phyloP scores from a whole-genome alignment of 2,888 invertebrate genomes.

The Pantelozetes paolii region DNA sequence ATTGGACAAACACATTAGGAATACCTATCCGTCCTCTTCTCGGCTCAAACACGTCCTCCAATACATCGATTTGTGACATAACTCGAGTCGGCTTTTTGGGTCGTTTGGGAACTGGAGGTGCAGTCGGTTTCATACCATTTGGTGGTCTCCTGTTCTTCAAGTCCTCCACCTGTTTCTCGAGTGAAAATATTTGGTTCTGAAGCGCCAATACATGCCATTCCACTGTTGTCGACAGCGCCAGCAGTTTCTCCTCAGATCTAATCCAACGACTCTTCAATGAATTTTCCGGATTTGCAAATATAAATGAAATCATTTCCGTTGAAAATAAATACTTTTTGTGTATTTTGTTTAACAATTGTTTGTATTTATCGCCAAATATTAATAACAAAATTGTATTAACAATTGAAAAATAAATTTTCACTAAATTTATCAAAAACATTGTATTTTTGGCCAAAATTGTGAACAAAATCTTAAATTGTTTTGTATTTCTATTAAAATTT shows the following conservation, averaged over 20 bases:
- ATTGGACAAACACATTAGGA: background rate
- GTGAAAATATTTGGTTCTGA: slow-evolving; percentile 7
- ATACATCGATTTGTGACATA: background rate
- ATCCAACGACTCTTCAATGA: background rate
- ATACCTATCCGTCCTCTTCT: background rate
- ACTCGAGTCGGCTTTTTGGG: background rate
- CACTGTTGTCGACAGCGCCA: background rate
- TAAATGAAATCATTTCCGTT: background rate
- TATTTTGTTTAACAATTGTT: background rate
- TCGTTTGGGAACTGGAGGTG: background rate
- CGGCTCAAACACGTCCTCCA: background rate
- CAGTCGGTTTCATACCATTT: background rate
- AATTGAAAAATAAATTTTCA: background rate
- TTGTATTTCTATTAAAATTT: too few relatives aligned
- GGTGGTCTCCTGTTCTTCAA: background rate
- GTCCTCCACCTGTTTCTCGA: background rate
- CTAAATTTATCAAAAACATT: background rate
- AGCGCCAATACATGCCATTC: slow-evolving; percentile 2
- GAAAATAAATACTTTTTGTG: background rate
- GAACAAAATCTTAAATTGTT: too few relatives aligned
- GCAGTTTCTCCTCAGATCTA: background rate
- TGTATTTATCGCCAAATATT: background rate
- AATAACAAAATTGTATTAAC: background rate
- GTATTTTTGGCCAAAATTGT: too few relatives aligned
- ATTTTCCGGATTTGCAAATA: background rate